Base-by-base conservation (phyloP, 1,140 invertebrate genomes). In the Pogonognathellus flavescens region DNA sequence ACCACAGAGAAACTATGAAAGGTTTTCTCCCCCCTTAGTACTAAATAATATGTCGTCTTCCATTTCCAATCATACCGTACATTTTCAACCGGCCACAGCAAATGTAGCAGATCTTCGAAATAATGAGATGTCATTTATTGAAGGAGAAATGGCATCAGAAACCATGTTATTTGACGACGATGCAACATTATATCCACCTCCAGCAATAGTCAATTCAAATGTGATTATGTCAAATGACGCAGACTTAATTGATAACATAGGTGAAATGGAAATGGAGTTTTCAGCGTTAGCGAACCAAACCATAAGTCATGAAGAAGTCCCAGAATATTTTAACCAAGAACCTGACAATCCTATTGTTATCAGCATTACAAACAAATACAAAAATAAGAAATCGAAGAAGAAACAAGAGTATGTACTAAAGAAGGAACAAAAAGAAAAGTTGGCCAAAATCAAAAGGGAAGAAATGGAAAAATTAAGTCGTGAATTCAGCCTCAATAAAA, bases 131-230 rank as follows among this genome's bases (percentile, higher is more conserved):
- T 13, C 55, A 59, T 70, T 14, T n/a, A 41, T 76, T 49, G 70
- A 76, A 3, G 31, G 31, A 50, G n/a, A 76, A 41, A 50, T 76
- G 25, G 1, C 22, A 1, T 1, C 11, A 49, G 70, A 76, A n/a
- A 18, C 22, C 41, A 49, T 31, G 49, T 13, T 0, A 49, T 16
- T 49, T 76, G 70, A 76, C 25, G 31, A n/a, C 9, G 70, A 18
- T 9, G 31, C 14, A 14, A 49, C 41, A n/a, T 81, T 81, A 18
- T 57, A 55, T 55, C 53, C 11, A 1, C 25, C 91, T 92, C 82
- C 93, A 91, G 59, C 90, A 93, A 20, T 92, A 92, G 82, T 91
- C 93, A 89, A 93, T 6, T 91, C 93, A 89, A 92, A 52, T 81
- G 20, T 55, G 22, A 25, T 81, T 13, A 81, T 81, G 92, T 89